Conservation (phyloP, 2,888 invertebrate genomes). For the Trachelus iudaicus region DNA sequence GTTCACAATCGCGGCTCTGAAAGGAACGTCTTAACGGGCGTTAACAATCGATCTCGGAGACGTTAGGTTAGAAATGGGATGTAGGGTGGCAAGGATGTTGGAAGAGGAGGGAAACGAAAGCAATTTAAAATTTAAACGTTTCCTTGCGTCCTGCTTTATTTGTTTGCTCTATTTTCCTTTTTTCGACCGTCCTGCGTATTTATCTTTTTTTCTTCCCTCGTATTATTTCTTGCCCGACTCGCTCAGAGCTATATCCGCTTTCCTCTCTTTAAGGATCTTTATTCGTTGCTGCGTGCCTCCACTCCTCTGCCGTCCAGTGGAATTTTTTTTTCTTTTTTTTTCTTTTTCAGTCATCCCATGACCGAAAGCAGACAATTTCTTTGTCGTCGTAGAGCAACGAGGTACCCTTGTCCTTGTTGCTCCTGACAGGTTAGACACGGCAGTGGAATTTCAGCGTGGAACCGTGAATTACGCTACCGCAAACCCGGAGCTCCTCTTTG, state of each 20-base stretch:
- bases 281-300: background rate
- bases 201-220: background rate
- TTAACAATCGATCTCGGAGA: background rate
- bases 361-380: background rate
- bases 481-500: background rate
- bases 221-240: background rate
- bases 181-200: background rate
- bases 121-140: background rate
- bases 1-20: background rate
- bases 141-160: background rate
- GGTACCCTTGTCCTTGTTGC: background rate
- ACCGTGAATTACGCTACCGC: background rate
- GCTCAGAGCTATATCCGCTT: background rate
- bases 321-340: background rate
- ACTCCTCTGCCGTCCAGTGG: background rate
- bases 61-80: too few relatives aligned
- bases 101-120: background rate
- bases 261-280: background rate
- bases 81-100: too few relatives aligned
- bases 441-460: background rate
- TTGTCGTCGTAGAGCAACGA: background rate
- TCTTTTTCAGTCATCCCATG: background rate
- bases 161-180: background rate
- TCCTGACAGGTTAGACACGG: background rate
- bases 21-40: slow-evolving; percentile 1